phyloP scores from a whole-genome alignment of 1,140 invertebrate genomes.

The Bombus impatiens region DNA sequence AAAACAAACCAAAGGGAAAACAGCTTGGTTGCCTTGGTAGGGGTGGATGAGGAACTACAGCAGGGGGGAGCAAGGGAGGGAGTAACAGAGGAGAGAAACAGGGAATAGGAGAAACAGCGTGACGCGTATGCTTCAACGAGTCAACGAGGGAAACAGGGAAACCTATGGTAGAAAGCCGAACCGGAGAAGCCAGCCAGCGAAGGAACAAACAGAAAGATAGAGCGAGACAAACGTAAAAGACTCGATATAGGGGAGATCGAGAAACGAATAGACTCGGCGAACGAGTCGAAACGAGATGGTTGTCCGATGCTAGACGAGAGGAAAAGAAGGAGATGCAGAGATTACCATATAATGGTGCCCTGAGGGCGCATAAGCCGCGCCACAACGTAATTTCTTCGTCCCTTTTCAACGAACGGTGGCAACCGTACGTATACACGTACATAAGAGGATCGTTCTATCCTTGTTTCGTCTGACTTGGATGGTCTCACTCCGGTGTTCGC shows the following conservation, averaged over 20 bases:
- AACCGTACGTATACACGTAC: constrained; percentile 62
- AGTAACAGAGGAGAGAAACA: constrained; percentile 19
- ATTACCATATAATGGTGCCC: constrained; percentile 81
- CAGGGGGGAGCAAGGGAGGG: constrained; percentile 3
- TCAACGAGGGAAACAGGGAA: constrained; percentile 39
- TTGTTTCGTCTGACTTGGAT: constrained; percentile 13
- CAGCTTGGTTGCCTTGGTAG: constrained; percentile 27
- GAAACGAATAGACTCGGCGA: constrained; percentile 26
- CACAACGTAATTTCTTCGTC: constrained; percentile 77
- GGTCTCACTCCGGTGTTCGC: background rate
- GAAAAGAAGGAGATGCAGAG: constrained; percentile 75
- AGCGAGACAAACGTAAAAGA: background rate
- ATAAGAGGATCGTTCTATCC: constrained; percentile 19
- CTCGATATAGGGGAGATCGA: constrained; percentile 18
- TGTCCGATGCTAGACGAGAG: constrained; percentile 43
- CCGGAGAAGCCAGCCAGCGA: constrained; percentile 23
- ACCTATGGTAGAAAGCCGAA: constrained; percentile 30
- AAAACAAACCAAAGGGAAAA: constrained; percentile 77
- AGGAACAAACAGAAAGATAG: background rate
- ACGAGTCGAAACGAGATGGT: constrained; percentile 53
- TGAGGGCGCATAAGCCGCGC: constrained; percentile 77
- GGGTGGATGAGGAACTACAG: background rate
- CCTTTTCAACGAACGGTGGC: constrained; percentile 76
- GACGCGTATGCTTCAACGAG: constrained; percentile 58
- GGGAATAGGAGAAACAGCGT: constrained; percentile 64